Percentiles rank a stretch among this genome's conserved stretches.
phyloP scores from a whole-genome alignment of 2,113 vertebrate genomes.

The Potamarius usumacintae region DNA sequence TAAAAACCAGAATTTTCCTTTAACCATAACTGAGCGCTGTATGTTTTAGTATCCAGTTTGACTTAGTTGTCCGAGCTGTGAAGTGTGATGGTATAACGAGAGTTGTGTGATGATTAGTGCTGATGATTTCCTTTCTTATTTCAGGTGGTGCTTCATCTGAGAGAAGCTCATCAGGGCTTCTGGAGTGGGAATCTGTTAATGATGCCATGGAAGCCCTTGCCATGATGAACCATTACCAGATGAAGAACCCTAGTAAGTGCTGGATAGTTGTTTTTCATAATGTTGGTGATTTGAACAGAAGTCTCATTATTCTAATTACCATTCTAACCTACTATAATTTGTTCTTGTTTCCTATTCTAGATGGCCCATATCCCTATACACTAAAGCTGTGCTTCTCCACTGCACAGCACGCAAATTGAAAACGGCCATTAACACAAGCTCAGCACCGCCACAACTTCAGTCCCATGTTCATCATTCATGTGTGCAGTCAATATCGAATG shows the following conservation, averaged over 20 bases:
- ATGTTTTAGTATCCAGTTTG: background rate
- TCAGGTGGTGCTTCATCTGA: conserved; percentile 75
- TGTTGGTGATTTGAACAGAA: background rate
- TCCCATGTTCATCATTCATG: conserved; percentile 31
- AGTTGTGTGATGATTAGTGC: background rate
- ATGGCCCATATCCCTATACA: conserved; percentile 90
- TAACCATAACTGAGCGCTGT: background rate
- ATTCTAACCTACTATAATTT: background rate
- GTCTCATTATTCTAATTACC: background rate
- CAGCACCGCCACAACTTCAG: conserved; percentile 31
- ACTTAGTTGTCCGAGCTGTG: background rate
- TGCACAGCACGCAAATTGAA: conserved; percentile 86
- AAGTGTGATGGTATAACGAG: background rate
- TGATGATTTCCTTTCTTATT: background rate
- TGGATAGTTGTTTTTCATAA: background rate
- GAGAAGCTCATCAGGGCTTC: conserved; percentile 85
- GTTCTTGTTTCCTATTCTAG: conserved; percentile 59
- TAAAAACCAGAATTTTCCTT: too few species aligned
- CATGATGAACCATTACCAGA: conserved; percentile 90
- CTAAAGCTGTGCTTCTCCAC: conserved; percentile 94
- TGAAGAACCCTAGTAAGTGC: conserved; percentile 92
- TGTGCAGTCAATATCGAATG: conserved; percentile 24
- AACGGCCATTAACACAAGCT: background rate
- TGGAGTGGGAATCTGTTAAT: conserved; percentile 92
- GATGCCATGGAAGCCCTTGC: conserved; percentile 88